Percentiles rank a stretch among this genome's conserved stretches.
phyloP scores from a whole-genome alignment of 2,797 vertebrate species.

The Pempheris klunzingeri region DNA sequence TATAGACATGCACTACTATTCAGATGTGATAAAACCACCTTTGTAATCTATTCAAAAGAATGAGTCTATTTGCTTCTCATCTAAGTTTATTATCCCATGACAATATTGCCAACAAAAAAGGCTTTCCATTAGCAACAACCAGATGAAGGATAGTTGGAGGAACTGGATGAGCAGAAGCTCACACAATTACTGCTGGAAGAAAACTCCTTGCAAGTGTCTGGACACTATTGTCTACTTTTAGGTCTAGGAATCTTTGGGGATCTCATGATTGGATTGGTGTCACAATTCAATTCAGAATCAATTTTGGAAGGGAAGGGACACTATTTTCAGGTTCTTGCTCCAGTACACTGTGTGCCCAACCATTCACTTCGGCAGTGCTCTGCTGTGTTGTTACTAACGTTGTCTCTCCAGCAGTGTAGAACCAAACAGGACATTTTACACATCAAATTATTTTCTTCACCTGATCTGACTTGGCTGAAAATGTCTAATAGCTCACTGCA shows the following conservation, averaged over 20 bases:
- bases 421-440: slow-evolving; percentile 1
- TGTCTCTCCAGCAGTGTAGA: slow-evolving; percentile 3
- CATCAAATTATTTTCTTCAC: neutral
- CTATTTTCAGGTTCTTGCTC: neutral
- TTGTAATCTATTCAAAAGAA: slow-evolving; percentile 6
- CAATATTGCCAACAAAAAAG: slow-evolving; percentile 6
- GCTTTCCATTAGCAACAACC: neutral
- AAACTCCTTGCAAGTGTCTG: neutral
- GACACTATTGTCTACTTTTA: neutral
- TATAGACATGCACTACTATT: neutral
- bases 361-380: neutral
- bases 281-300: neutral
- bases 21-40: slow-evolving; percentile 17
- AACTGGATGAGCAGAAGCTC: neutral
- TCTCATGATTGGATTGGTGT: neutral
- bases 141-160: neutral
- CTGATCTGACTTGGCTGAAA: slow-evolving; percentile 10
- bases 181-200: neutral
- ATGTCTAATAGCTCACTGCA: neutral
- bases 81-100: slow-evolving; percentile 1
- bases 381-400: neutral
- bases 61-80: neutral
- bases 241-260: neutral
- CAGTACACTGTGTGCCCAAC: neutral
- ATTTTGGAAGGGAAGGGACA: neutral